Conservation (phyloP, 1,140 invertebrate species). For the Leptoteleia sp. region DNA sequence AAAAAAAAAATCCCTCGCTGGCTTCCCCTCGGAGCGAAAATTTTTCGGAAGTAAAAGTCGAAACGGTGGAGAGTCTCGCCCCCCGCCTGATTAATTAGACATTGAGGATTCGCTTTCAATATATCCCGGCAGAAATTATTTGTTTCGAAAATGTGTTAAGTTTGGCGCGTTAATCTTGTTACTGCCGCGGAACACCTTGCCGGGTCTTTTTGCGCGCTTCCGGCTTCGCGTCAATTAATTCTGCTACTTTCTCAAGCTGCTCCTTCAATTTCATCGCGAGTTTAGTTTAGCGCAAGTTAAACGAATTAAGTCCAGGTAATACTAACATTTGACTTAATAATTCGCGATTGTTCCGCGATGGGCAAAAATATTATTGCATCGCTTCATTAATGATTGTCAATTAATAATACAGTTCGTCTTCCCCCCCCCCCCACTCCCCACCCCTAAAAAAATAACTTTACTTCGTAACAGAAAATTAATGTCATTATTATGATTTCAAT, state of each 20-base stretch:
- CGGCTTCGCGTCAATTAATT: constrained; percentile 41
- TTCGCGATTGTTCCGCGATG: constrained; percentile 3
- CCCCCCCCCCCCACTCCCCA: too few species aligned
- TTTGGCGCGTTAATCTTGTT: constrained; percentile 43
- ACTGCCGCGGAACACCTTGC: constrained; percentile 30
- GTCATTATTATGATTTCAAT: too few species aligned
- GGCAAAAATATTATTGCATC: constrained; percentile 12
- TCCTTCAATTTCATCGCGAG: constrained; percentile 38
- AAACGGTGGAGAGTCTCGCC: neutral
- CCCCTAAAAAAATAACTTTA: too few species aligned
- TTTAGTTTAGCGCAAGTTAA: constrained; percentile 42
- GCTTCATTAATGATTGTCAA: constrained; percentile 20
- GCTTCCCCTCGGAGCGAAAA: neutral
- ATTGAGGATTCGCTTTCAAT: constrained; percentile 35
- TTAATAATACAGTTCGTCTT: constrained; percentile 11
- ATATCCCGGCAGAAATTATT: constrained; percentile 33
- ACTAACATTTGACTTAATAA: constrained; percentile 45
- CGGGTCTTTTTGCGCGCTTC: constrained; percentile 29
- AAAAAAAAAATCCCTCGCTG: neutral
- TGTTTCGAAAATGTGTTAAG: constrained; percentile 36
- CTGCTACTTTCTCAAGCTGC: constrained; percentile 32
- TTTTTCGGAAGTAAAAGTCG: neutral
- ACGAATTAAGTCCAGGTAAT: constrained; percentile 49
- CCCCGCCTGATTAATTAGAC: constrained; percentile 10
- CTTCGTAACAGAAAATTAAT: too few species aligned